Conservation (phyloP, 2,888 invertebrate species). For the Athrips mouffetella region DNA sequence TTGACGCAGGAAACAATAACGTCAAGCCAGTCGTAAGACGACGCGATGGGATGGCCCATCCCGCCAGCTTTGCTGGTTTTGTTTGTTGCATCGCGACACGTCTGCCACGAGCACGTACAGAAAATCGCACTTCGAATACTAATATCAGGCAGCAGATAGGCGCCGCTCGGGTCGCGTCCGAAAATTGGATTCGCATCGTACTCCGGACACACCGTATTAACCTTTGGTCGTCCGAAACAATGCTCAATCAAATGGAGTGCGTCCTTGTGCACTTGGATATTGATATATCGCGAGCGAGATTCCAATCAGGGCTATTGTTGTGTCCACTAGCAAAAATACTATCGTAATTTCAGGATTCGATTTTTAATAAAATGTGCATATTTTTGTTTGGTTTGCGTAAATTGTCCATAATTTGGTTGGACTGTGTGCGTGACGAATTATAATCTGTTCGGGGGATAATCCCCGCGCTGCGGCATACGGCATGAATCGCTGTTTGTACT, state of each 20-base stretch:
- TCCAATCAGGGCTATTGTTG: conserved; percentile 19
- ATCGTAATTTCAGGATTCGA: background rate
- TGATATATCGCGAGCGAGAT: conserved; percentile 25
- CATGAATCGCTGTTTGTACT: conserved; percentile 45
- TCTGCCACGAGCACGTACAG: conserved; percentile 52
- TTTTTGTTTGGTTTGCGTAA: background rate
- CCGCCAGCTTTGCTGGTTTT: conserved; percentile 51
- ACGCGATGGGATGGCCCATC: conserved; percentile 43
- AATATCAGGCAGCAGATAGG: conserved; percentile 46
- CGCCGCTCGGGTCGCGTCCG: conserved; percentile 42
- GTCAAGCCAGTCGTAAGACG: conserved; percentile 29
- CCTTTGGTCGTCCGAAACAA: conserved; percentile 52
- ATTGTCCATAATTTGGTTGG: conserved; percentile 40
- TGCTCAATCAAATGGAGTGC: conserved; percentile 64
- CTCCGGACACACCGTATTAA: conserved; percentile 52
- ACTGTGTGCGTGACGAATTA: conserved; percentile 53
- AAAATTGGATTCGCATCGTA: conserved; percentile 65
- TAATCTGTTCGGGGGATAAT: conserved; percentile 51
- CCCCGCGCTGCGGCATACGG: conserved; percentile 35
- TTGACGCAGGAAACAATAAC: conserved; percentile 36
- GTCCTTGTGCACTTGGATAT: conserved; percentile 22
- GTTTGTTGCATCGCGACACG: conserved; percentile 61
- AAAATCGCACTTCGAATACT: conserved; percentile 49
- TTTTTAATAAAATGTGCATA: background rate
- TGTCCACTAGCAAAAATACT: conserved; percentile 2